These are phyloP conservation scores for Equus przewalskii DNA, from an alignment of 2,113 vertebrate genomes.

Conservation along the genomic window DNA sequence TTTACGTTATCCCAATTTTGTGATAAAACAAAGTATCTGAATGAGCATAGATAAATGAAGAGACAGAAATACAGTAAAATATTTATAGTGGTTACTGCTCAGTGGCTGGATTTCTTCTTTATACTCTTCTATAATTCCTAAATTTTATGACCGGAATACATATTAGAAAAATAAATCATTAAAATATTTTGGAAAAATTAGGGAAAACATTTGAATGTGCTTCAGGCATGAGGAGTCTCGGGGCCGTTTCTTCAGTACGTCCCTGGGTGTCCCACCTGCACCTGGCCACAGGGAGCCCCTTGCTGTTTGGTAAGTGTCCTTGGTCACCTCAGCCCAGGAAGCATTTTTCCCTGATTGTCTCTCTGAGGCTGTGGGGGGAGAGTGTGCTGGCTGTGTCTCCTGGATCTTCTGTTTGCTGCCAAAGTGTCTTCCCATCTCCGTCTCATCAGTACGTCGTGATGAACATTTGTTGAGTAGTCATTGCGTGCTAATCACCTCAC, in stretches of 20 bases:
- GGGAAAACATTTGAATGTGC: neutral
- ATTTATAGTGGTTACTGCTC: neutral
- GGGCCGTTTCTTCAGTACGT: rapidly evolving
- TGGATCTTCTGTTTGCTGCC: neutral
- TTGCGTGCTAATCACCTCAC: rapidly evolving
- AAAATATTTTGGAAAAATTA: neutral
- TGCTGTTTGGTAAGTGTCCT: neutral
- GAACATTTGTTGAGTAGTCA: neutral
- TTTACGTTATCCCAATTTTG: neutral
- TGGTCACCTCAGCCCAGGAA: neutral
- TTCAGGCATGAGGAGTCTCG: too few species aligned
- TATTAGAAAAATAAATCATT: too few species aligned
- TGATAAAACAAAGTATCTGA: neutral
- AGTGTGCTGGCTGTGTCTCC: neutral
- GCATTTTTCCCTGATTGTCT: neutral
- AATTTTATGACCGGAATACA: neutral
- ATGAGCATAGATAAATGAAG: neutral
- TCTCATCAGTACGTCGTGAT: neutral
- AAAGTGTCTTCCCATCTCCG: neutral
- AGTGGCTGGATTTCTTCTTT: neutral
- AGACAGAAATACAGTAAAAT: neutral
- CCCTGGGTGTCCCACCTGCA: rapidly evolving
- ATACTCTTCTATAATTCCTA: neutral
- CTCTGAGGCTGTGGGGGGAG: neutral
- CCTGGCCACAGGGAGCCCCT: neutral